Evolutionary conservation across 2,113 vertebrate species (phyloP).

Genomic region (Perccottus glenii): DNA sequence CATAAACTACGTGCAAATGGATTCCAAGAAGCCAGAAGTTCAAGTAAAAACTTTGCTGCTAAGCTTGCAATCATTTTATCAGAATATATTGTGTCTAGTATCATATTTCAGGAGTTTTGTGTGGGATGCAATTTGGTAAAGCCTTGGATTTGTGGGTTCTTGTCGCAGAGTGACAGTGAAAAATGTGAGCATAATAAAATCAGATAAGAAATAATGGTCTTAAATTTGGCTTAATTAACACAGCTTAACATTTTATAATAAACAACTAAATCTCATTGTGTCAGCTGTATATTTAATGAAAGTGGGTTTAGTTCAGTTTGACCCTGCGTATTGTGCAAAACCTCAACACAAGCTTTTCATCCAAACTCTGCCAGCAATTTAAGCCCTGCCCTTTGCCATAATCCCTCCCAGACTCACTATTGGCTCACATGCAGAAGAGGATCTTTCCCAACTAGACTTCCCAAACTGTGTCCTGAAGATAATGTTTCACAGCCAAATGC

Average conservation of each 20-base stretch:
- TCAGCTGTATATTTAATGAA: constrained; percentile 32
- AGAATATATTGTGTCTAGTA: background rate
- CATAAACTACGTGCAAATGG: constrained; percentile 7
- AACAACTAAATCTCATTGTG: constrained; percentile 8
- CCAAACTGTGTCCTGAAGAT: constrained; percentile 25
- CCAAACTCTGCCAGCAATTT: constrained; percentile 51
- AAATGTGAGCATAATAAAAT: background rate
- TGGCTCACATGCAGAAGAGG: constrained; percentile 47
- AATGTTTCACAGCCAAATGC: constrained; percentile 24
- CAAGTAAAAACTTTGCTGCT: constrained; percentile 17
- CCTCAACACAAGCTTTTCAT: constrained; percentile 38
- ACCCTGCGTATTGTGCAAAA: constrained; percentile 40
- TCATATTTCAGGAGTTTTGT: constrained; percentile 5
- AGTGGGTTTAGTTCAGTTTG: constrained; percentile 29
- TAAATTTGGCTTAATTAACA: constrained; percentile 18
- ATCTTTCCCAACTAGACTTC: constrained; percentile 24
- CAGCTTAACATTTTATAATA: constrained; percentile 9
- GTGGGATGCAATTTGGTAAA: constrained; percentile 5
- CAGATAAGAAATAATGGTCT: constrained; percentile 1
- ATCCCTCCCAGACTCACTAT: constrained; percentile 44
- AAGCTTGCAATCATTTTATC: constrained; percentile 11
- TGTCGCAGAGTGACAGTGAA: constrained; percentile 5
- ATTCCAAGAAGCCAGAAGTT: constrained; percentile 28
- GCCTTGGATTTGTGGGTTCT: constrained; percentile 1
- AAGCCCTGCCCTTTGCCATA: constrained; percentile 55